A percentile compares a stretch with the other conserved stretches of the same genome.
phyloP scores from a whole-genome alignment of 2,113 vertebrate genomes.

The Misgurnus anguillicaudatus region DNA sequence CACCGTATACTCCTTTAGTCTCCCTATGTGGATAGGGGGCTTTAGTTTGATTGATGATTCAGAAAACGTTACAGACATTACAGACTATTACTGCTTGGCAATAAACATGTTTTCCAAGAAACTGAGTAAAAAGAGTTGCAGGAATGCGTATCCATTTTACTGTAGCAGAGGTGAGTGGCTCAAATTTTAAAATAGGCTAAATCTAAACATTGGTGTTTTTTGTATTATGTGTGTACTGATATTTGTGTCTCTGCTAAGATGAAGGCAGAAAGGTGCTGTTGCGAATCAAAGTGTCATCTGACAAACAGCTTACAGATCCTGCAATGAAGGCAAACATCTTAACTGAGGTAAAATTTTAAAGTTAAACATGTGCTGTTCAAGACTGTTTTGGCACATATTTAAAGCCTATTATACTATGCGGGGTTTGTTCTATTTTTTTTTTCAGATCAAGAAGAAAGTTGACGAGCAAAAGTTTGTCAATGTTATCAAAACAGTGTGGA shows the following conservation, averaged over 20 bases:
- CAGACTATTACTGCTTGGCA: not conserved
- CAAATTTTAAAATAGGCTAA: not conserved
- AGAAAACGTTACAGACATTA: not conserved
- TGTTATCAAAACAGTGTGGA: not conserved
- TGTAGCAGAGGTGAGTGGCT: constrained; percentile 7
- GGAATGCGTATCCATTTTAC: not conserved
- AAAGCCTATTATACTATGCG: no score
- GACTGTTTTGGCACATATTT: no score
- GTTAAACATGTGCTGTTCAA: no score
- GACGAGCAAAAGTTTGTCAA: not conserved
- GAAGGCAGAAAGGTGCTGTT: constrained; percentile 4
- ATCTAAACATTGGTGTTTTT: not conserved
- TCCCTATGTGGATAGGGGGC: not conserved
- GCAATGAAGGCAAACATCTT: not conserved
- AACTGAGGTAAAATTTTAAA: not conserved
- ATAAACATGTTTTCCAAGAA: not conserved
- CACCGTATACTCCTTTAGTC: not conserved
- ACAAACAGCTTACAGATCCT: not conserved
- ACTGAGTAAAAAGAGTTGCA: not conserved
- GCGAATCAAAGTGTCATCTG: not conserved
- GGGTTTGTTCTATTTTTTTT: not conserved
- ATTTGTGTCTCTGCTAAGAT: not conserved
- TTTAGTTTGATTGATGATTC: not conserved
- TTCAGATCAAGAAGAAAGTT: constrained; percentile 2
- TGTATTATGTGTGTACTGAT: not conserved